A percentile compares a stretch with the other conserved stretches of the same genome.
Evolutionary conservation across 1,140 invertebrate genomes (phyloP).

Genomic region (Acromyrmex echinatior): DNA sequence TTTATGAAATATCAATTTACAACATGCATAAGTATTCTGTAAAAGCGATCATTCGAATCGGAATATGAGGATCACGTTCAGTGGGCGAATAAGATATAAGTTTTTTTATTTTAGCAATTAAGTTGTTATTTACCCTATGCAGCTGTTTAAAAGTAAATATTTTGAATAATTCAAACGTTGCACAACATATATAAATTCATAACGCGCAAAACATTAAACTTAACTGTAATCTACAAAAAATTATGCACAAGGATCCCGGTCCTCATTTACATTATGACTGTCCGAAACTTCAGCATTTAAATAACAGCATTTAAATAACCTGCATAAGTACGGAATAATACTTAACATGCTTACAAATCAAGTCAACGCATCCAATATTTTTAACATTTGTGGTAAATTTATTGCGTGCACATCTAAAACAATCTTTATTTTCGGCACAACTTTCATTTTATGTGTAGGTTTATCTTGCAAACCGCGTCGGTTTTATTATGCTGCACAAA

Average conservation of each 20-base stretch:
- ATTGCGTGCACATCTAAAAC: constrained; percentile 24
- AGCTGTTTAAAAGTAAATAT: constrained; percentile 8
- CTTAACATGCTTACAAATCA: constrained; percentile 35
- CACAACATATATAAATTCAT: constrained; percentile 20
- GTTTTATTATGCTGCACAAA: neutral
- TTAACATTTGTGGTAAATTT: constrained; percentile 11
- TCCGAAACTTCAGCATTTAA: constrained; percentile 43
- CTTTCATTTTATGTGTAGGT: constrained; percentile 16
- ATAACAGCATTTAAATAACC: constrained; percentile 38
- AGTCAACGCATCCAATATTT: constrained; percentile 23
- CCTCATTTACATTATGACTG: constrained; percentile 35
- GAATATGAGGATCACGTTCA: neutral
- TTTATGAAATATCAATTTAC: neutral
- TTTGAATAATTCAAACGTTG: constrained; percentile 39
- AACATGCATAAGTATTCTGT: neutral
- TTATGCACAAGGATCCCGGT: neutral
- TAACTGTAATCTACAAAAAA: constrained; percentile 23
- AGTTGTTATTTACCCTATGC: neutral
- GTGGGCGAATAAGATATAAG: neutral
- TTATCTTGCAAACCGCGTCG: constrained; percentile 8
- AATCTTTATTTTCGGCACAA: constrained; percentile 11
- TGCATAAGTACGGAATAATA: neutral
- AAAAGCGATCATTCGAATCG: neutral
- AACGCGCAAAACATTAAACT: constrained; percentile 29
- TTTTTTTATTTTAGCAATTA: neutral